Conservation (phyloP, 2,888 invertebrate genomes). For the Ischnura elegans region DNA sequence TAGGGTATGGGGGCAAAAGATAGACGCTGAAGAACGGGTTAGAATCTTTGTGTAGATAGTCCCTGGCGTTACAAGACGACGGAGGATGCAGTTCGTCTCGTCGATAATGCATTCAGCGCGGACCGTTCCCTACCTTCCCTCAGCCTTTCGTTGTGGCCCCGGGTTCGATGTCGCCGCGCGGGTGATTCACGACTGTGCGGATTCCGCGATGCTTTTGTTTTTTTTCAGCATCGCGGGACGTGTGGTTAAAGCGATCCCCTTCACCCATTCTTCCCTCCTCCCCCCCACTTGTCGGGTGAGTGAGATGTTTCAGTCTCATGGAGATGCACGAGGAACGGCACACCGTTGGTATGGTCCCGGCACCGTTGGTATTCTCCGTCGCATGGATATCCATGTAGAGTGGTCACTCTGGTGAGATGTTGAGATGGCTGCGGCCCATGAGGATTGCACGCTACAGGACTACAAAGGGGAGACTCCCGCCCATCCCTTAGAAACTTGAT, state of each 20-base stretch:
- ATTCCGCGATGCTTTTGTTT: neutral
- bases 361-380: too few relatives aligned
- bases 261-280: too few relatives aligned
- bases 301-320: conserved; percentile 2
- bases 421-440: too few relatives aligned
- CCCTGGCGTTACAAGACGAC: neutral
- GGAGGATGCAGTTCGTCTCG: neutral
- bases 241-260: neutral
- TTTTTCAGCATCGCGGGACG: neutral
- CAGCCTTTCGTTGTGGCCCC: neutral
- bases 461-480: too few relatives aligned
- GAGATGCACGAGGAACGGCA: neutral
- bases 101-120: neutral
- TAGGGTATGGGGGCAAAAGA: too few relatives aligned
- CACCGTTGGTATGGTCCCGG: neutral
- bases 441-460: too few relatives aligned
- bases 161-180: neutral
- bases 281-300: neutral
- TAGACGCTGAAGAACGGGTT: neutral
- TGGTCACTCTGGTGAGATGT: too few relatives aligned
- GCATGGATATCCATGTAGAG: too few relatives aligned
- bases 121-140: too few relatives aligned
- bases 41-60: neutral
- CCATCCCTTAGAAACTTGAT: too few relatives aligned
- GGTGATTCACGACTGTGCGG: neutral